Base-by-base conservation (phyloP, 2,113 vertebrate species). In the Verasper variegatus region DNA sequence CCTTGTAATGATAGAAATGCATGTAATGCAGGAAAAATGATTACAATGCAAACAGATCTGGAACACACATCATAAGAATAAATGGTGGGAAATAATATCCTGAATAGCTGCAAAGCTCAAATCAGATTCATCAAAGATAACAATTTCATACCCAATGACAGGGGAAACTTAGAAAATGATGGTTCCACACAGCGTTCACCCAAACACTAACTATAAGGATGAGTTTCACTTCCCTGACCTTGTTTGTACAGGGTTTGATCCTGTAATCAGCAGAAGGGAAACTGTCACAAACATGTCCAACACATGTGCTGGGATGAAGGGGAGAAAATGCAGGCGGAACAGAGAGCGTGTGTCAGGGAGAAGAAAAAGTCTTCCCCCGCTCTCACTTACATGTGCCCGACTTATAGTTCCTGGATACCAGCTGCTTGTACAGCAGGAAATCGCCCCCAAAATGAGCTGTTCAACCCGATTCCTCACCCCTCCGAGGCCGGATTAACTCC, bases 1-100 rank as follows among this genome's bases (percentile, higher is more conserved):
- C 85, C 84, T 88, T 83, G 83, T 91, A 86, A 91, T 91, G 82
- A 88, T 21, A 62, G 72, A 81, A 88, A 85, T 63, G 69, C 73
- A 81, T 78, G 82, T 75, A 75, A 76, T 69, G 63, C 67, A 69
- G 31, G 60, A 40, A 23, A 76, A 80, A 80, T 71, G 76, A 90
- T 85, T 84, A 87, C 82, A 89, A 59, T 37, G 78, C 37, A 35
- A 74, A 67, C 74, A 15, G 75, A 75, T 78, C 37, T 66, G 80
- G 57, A 84, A 88, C 78, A 79, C 72, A 85, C 81, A 83, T 68
- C 81, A 86, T 27, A 62, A 23, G 74, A 76, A 68, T 45, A 60
- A 77, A 83, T 14, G 81, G 76, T 71, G 72, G 82, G 74, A 81
- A 86, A 89, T 84, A 76, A 76, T 63, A 77, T 86, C 80, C 79